Conservation (phyloP, 2,888 invertebrate species). For the Dorcus parallelipipedus region DNA sequence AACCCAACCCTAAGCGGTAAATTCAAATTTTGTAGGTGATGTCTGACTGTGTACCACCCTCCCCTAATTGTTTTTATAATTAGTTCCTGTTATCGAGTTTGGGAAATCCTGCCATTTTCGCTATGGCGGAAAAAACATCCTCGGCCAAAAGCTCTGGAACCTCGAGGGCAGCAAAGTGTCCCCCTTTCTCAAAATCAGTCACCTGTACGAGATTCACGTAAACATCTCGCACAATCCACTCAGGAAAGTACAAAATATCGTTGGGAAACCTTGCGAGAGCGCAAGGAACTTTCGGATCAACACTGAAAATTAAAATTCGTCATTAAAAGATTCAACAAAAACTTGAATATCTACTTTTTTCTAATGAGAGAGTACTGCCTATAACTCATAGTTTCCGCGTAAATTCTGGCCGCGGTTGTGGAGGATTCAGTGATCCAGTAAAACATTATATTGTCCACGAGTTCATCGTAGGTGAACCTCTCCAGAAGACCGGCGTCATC, state of each 20-base stretch:
- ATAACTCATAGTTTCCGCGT: conserved; percentile 60
- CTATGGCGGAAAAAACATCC: conserved; percentile 64
- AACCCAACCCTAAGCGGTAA: too few species aligned
- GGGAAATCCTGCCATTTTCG: conserved; percentile 7
- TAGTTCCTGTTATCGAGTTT: too few species aligned
- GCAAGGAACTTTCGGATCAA: conserved; percentile 64
- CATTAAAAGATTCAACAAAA: neutral
- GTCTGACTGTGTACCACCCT: too few species aligned
- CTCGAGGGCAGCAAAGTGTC: conserved; percentile 83
- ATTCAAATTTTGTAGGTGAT: too few species aligned
- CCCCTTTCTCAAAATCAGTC: conserved; percentile 65
- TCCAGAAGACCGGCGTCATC: conserved; percentile 66
- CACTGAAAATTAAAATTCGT: conserved; percentile 49
- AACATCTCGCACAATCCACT: conserved; percentile 56
- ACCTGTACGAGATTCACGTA: conserved; percentile 66
- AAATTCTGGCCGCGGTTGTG: conserved; percentile 71
- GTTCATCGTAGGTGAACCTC: conserved; percentile 66
- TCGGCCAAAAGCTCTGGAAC: conserved; percentile 65
- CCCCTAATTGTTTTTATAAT: too few species aligned
- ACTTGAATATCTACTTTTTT: conserved; percentile 23
- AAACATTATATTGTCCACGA: conserved; percentile 76
- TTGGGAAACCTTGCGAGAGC: conserved; percentile 71
- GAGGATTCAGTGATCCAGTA: conserved; percentile 77
- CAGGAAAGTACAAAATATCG: conserved; percentile 62
- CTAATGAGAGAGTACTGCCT: conserved; percentile 24